Evolutionary conservation across 35 echinoderm and acorn worm genomes (phyloP).

Genomic region (Strongylocentrotus purpuratus): DNA sequence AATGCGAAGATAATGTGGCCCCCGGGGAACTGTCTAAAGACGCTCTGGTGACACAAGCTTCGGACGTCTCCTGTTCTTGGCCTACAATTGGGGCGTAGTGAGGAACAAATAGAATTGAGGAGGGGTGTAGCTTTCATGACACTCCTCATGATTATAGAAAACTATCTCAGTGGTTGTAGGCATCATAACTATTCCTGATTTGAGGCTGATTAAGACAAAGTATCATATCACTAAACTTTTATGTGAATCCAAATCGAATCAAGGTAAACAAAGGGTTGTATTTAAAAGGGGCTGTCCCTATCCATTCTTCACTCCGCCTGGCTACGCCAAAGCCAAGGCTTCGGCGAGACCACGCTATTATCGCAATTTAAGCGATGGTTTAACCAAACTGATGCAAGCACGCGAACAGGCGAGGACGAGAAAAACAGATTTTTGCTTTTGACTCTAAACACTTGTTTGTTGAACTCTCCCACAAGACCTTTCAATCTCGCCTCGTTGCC

Average conservation of each 20-base stretch:
- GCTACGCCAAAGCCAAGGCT: background rate
- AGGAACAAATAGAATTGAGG: background rate
- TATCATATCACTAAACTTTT: no score
- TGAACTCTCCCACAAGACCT: background rate
- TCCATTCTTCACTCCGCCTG: background rate
- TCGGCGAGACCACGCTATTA: background rate
- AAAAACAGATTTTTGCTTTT: background rate
- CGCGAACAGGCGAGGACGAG: background rate
- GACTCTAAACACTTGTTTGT: slow-evolving; percentile 3
- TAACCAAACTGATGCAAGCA: slow-evolving; percentile 2
- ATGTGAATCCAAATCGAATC: no score
- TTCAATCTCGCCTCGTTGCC: background rate
- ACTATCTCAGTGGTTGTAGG: no score
- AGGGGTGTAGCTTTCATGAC: no score
- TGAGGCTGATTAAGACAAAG: no score
- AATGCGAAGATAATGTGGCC: background rate
- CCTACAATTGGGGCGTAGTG: background rate
- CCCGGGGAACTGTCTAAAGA: background rate
- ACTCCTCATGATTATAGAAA: no score
- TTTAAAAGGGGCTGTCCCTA: background rate
- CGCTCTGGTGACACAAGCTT: background rate
- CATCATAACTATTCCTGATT: no score
- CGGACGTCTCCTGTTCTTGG: background rate
- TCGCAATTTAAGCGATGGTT: slow-evolving; percentile 10
- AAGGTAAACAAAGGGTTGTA: no score